Conservation (phyloP, 2,113 vertebrate genomes). For the Nothocercus julius region DNA sequence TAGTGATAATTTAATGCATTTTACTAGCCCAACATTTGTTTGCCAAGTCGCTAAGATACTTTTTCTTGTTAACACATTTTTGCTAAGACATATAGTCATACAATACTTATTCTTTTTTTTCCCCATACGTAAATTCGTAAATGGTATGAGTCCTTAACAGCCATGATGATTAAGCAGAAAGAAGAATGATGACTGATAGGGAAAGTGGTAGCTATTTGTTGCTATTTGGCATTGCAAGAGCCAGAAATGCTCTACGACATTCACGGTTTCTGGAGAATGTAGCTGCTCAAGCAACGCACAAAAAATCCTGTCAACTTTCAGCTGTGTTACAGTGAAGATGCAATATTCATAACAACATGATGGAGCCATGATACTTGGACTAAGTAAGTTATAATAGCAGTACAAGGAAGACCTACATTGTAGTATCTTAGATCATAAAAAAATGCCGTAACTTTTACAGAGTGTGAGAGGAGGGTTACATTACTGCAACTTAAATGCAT, state of each 20-base stretch:
- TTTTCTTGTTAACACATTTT: not conserved
- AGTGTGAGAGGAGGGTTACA: not conserved
- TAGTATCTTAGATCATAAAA: not conserved
- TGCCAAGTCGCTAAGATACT: not conserved
- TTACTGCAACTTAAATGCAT: not conserved
- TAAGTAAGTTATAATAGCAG: not conserved
- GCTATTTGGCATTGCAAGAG: not conserved
- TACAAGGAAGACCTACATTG: not conserved
- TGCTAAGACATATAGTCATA: not conserved
- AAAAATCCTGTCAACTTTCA: not conserved
- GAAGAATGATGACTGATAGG: not conserved
- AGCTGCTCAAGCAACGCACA: not conserved
- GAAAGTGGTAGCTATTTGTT: not conserved
- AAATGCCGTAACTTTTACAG: not conserved
- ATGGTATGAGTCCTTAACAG: not conserved
- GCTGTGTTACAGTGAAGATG: not conserved
- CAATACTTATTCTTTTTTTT: not conserved
- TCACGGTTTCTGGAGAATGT: not conserved
- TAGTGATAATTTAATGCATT: not conserved
- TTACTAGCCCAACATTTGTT: not conserved
- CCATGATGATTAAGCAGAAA: not conserved
- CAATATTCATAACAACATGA: not conserved
- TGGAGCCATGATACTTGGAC: not conserved
- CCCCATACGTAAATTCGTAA: not conserved
- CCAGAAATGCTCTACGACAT: not conserved